phyloP scores from a whole-genome alignment of 2,888 invertebrate genomes.

The Xylocampa areola region DNA sequence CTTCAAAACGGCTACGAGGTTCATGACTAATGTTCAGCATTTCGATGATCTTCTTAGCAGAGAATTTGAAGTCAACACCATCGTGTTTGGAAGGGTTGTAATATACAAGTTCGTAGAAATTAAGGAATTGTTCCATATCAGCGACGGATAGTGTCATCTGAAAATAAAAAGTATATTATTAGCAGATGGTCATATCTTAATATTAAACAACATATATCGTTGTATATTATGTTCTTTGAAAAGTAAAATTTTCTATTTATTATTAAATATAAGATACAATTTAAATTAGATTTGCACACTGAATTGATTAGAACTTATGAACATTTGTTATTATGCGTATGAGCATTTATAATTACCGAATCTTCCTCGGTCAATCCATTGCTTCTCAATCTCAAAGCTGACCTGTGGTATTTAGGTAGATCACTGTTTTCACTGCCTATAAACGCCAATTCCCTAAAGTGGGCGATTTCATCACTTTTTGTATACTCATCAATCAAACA shows the following conservation, averaged over 20 bases:
- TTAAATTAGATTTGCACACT: no score
- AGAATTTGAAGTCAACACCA: constrained; percentile 76
- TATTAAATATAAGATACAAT: no score
- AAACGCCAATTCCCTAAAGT: constrained; percentile 75
- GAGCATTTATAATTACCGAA: constrained; percentile 62
- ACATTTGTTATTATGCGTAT: background rate
- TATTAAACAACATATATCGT: no score
- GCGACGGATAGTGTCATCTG: constrained; percentile 77
- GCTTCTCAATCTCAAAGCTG: constrained; percentile 67
- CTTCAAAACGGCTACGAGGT: constrained; percentile 89
- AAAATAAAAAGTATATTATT: constrained; percentile 43
- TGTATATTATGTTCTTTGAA: no score
- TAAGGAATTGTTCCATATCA: constrained; percentile 72
- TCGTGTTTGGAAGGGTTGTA: constrained; percentile 51
- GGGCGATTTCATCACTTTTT: constrained; percentile 75
- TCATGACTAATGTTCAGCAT: constrained; percentile 89
- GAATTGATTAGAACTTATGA: no score
- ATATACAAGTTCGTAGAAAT: constrained; percentile 58
- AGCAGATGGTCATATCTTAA: no score
- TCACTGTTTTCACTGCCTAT: constrained; percentile 90
- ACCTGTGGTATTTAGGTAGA: constrained; percentile 82
- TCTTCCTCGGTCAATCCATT: constrained; percentile 71
- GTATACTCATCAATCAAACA: constrained; percentile 74
- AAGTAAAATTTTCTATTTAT: no score
- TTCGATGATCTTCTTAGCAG: constrained; percentile 89